Conservation (phyloP, 2,113 vertebrate genomes). For the Cynoglossus semilaevis region DNA sequence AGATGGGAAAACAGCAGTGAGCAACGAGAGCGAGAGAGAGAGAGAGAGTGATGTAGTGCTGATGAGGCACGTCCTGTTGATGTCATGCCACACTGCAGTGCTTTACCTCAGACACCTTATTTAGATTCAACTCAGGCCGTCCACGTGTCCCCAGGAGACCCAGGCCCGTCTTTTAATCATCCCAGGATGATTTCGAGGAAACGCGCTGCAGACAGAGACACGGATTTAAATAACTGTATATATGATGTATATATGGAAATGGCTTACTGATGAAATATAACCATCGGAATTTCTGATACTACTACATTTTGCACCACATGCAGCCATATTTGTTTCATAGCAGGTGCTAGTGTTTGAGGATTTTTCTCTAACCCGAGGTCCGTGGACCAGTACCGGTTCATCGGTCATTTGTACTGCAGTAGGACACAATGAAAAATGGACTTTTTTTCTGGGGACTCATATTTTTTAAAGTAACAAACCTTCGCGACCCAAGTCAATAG, state of each 20-base stretch:
- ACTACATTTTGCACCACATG: slow-evolving; percentile 7
- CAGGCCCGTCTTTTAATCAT: slow-evolving; percentile 23
- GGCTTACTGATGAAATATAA: slow-evolving; percentile 16
- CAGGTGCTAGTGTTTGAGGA: slow-evolving; percentile 31
- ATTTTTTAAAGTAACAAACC: too few relatives aligned
- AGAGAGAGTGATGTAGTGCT: slow-evolving; percentile 39
- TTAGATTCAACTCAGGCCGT: slow-evolving; percentile 44
- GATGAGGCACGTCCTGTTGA: slow-evolving; percentile 49
- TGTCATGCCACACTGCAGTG: slow-evolving; percentile 36
- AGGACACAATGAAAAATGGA: too few relatives aligned
- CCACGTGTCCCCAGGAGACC: slow-evolving; percentile 50
- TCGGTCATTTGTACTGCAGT: too few relatives aligned
- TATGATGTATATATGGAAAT: slow-evolving; percentile 6
- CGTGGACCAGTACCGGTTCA: too few relatives aligned
- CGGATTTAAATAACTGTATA: neutral
- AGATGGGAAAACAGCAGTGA: slow-evolving; percentile 30
- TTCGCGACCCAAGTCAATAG: too few relatives aligned
- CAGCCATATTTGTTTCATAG: slow-evolving; percentile 11
- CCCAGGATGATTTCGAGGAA: slow-evolving; percentile 35
- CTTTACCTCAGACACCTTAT: slow-evolving; percentile 51
- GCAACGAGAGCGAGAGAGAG: slow-evolving; percentile 5
- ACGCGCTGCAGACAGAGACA: slow-evolving; percentile 1
- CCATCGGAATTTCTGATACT: slow-evolving; percentile 26
- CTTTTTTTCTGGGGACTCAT: too few relatives aligned
- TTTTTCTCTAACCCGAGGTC: too few relatives aligned